Percentiles rank a stretch among this genome's conserved stretches.
These are phyloP conservation scores for Adela reaumurella DNA, from an alignment of 2,888 invertebrate species.

Conservation along the genomic window DNA sequence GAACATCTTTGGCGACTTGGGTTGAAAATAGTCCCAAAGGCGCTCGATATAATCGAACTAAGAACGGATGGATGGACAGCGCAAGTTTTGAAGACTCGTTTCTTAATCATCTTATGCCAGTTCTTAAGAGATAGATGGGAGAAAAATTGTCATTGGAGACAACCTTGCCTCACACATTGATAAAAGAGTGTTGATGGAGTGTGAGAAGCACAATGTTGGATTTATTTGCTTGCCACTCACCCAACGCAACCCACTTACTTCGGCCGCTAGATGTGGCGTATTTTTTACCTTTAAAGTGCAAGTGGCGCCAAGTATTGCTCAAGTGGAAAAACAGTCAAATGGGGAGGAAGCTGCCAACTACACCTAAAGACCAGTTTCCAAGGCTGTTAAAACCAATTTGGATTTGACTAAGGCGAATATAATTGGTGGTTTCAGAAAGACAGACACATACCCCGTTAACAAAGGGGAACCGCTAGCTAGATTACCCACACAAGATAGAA, in stretches of 20 bases:
- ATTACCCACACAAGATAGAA: not conserved
- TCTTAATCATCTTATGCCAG: conserved; percentile 14
- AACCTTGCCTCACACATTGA: conserved; percentile 17
- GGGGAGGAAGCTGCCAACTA: conserved; percentile 7
- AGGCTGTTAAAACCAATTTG: conserved; percentile 2
- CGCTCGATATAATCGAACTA: conserved; percentile 21
- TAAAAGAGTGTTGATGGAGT: conserved; percentile 15
- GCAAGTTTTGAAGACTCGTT: conserved; percentile 16
- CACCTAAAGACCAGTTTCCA: conserved; percentile 6
- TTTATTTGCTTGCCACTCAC: conserved; percentile 19
- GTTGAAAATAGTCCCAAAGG: conserved; percentile 21
- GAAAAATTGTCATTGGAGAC: conserved; percentile 20
- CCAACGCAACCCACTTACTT: conserved; percentile 7
- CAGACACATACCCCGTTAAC: not conserved
- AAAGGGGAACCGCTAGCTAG: not conserved
- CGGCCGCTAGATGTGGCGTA: conserved; percentile 17
- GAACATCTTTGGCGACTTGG: conserved; percentile 21
- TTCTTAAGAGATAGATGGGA: conserved; percentile 14
- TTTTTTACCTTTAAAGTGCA: conserved; percentile 13
- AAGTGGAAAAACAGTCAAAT: conserved; percentile 10
- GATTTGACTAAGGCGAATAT: not conserved
- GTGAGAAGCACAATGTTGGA: conserved; percentile 16
- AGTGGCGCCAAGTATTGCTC: conserved; percentile 11
- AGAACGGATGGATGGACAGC: conserved; percentile 17
- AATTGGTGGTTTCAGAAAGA: not conserved